Base-by-base conservation (phyloP, 92 coral and sea anemone species). In the Heteractis magnifica region DNA sequence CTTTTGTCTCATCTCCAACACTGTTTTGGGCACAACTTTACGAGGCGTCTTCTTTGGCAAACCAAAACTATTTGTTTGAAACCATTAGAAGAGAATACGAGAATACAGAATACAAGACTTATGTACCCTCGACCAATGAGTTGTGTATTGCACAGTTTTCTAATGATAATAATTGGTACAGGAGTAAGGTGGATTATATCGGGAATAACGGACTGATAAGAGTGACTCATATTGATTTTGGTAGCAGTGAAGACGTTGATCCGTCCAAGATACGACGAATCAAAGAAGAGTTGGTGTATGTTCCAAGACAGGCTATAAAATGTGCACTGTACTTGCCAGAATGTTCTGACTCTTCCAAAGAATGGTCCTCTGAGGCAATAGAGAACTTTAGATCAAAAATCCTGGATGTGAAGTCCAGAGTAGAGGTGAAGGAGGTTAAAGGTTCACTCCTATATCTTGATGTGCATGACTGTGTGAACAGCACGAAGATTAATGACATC, bases 171-270 rank as follows among this genome's bases (percentile, higher is more conserved):
- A 50, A 79, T 53, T 96, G 98, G 98, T 96, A 96, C 78, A 90
- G 99, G 51, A 94, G 88, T 13, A 90, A 86, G 75, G 92, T 94
- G 64, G 92, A 94, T 83, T 81, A 88, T 23, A 88, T 96, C 48
- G 85, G 88, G 77, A 92, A 92, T 51, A 84, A 93, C 70, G 94
- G 97, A 20, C 77, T 86, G 60, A 44, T 96, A 53, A 87, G 87
- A 41, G 98, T 94, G 71, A 88, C 95, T 4, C 95, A 88, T 76
- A 87, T 96, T 59, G 99, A 96, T 87, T 94, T 92, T 84, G 99
- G 99, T 19, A 96, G 91, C 88, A 90, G 90, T 81, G 99, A 92
- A 53, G 97, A 94, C 56, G 88, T 96, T 20, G 85, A 88, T 44
- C 64, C 90, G 6, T 78, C 88, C n/a, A 91, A 85, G 60, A 79